Evolutionary conservation across 2,888 invertebrate genomes (phyloP), one percentile per base, ranked within the genome.

Genomic region (Horisme vitalbata): DNA sequence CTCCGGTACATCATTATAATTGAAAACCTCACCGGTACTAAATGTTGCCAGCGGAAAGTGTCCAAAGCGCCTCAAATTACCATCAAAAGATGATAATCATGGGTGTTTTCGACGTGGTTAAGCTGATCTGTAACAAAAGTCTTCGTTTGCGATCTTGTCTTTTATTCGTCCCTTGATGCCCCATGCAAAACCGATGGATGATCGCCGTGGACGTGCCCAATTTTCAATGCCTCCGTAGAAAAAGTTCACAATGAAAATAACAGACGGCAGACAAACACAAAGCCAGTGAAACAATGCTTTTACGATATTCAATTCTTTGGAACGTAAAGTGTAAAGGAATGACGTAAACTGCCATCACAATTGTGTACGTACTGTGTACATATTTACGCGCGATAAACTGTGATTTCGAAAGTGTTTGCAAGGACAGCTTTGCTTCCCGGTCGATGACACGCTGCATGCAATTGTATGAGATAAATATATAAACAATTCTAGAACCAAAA

Each of bases 11-110:
- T 75, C 68, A 70, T 72, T 75, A 77, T 76, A 76, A 79, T 79
- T 74, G 63, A 83, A 77, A 77, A 68, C 83, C 87, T 87, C 87
- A 88, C 87, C 87, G 83, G 79, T 85, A 75, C 75, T 68, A 65
- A 71, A 68, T 69, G 86, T 79, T 73, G 87, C 78, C 86, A 84
- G 86, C 81, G 70, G 83, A 76, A 72, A 77, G 71, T 71, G 78
- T 84, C 87, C 85, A 81, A 81, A 83, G 81, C 85, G 83, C 84
- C 85, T 79, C 83, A 82, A 75, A 84, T 77, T 84, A 88, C 80
- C 87, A 89, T 89, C 89, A 89, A 88, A 89, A 88, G 85, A 89
- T 89, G 84, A 89, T 89, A 83, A 89, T 87, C 89, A 89, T 89
- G 60, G 89, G 89, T 80, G 89, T 89, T 89, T 89, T 89, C 85